phyloP scores from a whole-genome alignment of 2,888 invertebrate genomes.

The Megaustenia siamemsis region DNA sequence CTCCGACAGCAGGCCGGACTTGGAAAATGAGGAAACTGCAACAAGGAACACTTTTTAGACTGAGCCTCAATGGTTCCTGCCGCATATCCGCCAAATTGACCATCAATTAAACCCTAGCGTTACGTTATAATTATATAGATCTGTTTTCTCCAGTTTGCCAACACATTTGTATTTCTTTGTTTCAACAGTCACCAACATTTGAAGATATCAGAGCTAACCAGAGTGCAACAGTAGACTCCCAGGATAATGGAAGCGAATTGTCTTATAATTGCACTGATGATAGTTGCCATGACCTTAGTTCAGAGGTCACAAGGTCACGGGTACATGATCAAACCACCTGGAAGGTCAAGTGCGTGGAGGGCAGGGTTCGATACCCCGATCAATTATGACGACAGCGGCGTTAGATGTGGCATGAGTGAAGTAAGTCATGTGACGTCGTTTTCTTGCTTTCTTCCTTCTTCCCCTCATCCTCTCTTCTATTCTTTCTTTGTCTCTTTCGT shows the following conservation, averaged over 20 bases:
- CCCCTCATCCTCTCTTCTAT: neutral
- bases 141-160: neutral
- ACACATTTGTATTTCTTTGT: neutral
- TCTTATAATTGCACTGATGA: neutral
- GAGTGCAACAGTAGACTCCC: neutral
- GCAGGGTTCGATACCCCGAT: slow-evolving; percentile 14
- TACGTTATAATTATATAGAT: no score
- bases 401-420: neutral
- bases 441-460: neutral
- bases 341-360: slow-evolving; percentile 37
- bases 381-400: slow-evolving; percentile 27
- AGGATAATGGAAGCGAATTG: neutral
- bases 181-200: neutral
- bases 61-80: no score
- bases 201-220: neutral
- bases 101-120: no score
- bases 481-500: neutral
- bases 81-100: no score
- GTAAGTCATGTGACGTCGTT: neutral
- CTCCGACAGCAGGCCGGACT: no score
- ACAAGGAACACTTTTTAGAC: no score
- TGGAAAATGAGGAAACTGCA: no score
- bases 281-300: neutral
- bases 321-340: slow-evolving; percentile 31
- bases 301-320: slow-evolving; percentile 36